phyloP scores from a whole-genome alignment of 1,140 invertebrate species.

The Cardiocondyla obscurior region DNA sequence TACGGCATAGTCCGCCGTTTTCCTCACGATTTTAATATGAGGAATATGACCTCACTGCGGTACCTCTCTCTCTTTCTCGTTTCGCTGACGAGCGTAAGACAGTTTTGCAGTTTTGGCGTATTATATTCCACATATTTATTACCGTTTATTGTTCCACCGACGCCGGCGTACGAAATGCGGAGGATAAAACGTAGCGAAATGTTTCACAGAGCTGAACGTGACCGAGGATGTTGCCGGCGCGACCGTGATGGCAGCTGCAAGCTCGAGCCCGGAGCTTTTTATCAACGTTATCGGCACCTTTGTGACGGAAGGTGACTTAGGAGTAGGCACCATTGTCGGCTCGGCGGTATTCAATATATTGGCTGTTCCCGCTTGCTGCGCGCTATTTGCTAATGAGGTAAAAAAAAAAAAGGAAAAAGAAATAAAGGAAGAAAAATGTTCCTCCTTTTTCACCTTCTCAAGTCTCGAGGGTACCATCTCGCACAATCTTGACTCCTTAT shows the following conservation, averaged over 20 bases:
- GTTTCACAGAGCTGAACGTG: conserved; percentile 79
- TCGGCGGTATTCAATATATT: conserved; percentile 89
- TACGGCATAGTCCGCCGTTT: neutral
- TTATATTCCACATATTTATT: neutral
- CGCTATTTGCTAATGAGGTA: conserved; percentile 86
- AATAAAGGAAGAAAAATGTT: too few relatives aligned
- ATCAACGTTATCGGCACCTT: conserved; percentile 85
- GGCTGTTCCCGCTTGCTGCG: conserved; percentile 88
- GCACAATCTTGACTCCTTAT: too few relatives aligned
- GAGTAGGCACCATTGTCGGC: conserved; percentile 88
- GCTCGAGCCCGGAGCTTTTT: conserved; percentile 87
- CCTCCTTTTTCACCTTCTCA: too few relatives aligned
- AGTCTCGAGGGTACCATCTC: too few relatives aligned
- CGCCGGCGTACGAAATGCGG: neutral
- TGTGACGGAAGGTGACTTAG: conserved; percentile 86
- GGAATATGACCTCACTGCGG: conserved; percentile 7
- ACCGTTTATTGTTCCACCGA: neutral
- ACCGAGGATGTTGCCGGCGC: conserved; percentile 87
- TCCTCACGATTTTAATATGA: neutral
- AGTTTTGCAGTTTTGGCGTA: conserved; percentile 19
- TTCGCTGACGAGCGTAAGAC: conserved; percentile 9
- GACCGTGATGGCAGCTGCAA: conserved; percentile 87
- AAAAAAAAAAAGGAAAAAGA: too few relatives aligned
- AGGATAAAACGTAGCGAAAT: neutral
- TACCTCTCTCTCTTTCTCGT: conserved; percentile 14